Evolutionary conservation across 2,888 invertebrate species (phyloP), one percentile per base, ranked within the genome.

Genomic region (Tethea ocularis): DNA sequence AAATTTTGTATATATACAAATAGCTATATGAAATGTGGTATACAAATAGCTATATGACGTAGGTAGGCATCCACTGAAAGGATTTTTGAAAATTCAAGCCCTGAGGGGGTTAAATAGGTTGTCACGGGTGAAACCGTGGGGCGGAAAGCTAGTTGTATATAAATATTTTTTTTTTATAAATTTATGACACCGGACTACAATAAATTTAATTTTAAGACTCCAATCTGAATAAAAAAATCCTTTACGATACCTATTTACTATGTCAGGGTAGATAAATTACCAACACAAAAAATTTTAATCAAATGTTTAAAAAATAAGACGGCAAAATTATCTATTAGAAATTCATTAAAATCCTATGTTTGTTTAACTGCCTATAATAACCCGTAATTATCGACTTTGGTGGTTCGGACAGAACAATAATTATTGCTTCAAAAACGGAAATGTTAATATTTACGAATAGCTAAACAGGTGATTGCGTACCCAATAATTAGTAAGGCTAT

Each of bases 341-440:
- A 24, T 20, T 10, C 13, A 13, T 29, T 24, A n/a, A 20, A 74
- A 69, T 63, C 61, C 68, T 77, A 73, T 80, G 71, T 82, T 83
- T 83, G 82, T 79, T 82, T 80, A 77, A 74, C 65, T 71, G 72
- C 58, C 62, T 59, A 61, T 59, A n/a, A n/a, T n/a, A 82, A 75
- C 77, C 77, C 75, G 66, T 82, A 84, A 87, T 86, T 87, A 86
- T 84, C 84, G 55, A 79, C 82, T 78, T 69, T 59, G 84, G 85
- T 79, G 84, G 84, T 76, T 74, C 62, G 60, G 58, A 61, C 66
- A 66, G 57, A 65, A 66, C 58, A 72, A 71, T 74, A 74, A 77
- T 77, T 76, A 76, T 74, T 71, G 65, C 77, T 71, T 71, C 66
- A 61, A 71, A 76, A 77, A 78, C 77, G 75, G 75, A 74, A 76